These are phyloP conservation scores for Temnothorax nylanderi DNA, from an alignment of 1,140 invertebrate species.

Conservation along the genomic window DNA sequence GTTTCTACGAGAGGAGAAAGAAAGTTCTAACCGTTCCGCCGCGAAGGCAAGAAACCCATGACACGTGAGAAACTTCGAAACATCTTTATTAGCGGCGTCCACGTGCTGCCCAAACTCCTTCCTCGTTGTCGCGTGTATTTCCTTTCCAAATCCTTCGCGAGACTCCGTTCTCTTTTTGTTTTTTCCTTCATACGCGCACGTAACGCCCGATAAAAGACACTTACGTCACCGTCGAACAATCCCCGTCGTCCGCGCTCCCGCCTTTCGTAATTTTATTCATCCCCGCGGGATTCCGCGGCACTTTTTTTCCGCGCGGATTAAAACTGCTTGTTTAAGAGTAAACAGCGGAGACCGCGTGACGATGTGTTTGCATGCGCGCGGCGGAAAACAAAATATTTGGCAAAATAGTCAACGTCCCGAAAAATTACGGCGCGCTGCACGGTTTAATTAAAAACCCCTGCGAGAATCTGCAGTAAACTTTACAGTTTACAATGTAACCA, in stretches of 20 bases:
- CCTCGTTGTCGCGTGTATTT: not conserved
- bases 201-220: not conserved
- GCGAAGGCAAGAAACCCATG: constrained; percentile 36
- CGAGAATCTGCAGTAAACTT: constrained; percentile 28
- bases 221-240: too few relatives aligned
- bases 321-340: constrained; percentile 44
- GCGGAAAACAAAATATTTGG: constrained; percentile 42
- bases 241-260: not conserved
- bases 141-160: not conserved
- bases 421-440: constrained; percentile 34
- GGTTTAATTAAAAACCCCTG: constrained; percentile 46
- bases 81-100: constrained; percentile 49
- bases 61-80: constrained; percentile 68
- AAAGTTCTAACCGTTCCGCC: constrained; percentile 10
- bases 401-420: constrained; percentile 23
- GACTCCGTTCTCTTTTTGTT: not conserved
- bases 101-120: not conserved
- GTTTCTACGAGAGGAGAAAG: constrained; percentile 14
- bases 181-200: not conserved
- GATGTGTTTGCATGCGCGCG: not conserved
- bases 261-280: constrained; percentile 22
- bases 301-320: constrained; percentile 32
- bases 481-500: constrained; percentile 11
- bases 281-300: not conserved
- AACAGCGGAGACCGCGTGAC: constrained; percentile 17